Conservation (phyloP, 2,113 vertebrate genomes). For the Poicephalus gulielmi region DNA sequence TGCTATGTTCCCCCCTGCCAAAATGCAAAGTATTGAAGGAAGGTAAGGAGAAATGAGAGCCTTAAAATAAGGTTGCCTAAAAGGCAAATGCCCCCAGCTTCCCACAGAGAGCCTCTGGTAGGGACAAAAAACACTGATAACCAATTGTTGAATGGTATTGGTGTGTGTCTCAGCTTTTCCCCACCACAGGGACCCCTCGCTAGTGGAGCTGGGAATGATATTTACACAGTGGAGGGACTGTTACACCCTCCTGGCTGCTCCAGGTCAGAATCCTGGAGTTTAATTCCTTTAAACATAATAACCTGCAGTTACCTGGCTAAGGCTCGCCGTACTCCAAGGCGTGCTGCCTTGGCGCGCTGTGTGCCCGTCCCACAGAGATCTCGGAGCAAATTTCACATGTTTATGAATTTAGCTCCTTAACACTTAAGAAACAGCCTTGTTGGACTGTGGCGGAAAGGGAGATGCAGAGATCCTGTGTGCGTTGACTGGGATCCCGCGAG, state of each 20-base stretch:
- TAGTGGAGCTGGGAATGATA: not conserved
- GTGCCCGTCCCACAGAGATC: not conserved
- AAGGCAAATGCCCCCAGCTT: not conserved
- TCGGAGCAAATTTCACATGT: constrained; percentile 29
- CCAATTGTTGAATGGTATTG: not conserved
- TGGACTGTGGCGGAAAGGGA: not conserved
- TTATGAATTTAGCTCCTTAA: constrained; percentile 34
- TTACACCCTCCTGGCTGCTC: not conserved
- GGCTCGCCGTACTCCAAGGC: not conserved
- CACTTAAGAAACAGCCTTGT: not conserved
- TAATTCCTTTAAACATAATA: constrained; percentile 12
- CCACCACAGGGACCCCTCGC: fast-evolving
- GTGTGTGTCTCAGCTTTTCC: not conserved
- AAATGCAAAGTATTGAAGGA: not conserved
- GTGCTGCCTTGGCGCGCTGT: not conserved
- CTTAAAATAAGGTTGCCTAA: not conserved
- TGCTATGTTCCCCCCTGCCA: not conserved
- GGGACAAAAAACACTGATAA: not conserved
- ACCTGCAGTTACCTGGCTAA: constrained; percentile 24
- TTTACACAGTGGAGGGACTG: not conserved
- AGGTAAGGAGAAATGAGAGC: not conserved
- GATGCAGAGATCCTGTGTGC: not conserved
- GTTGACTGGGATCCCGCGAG: not conserved
- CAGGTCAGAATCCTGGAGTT: not conserved
- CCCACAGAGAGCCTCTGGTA: not conserved